These are phyloP conservation scores for Sesia apiformis DNA, from an alignment of 2,888 invertebrate species.

Conservation along the genomic window DNA sequence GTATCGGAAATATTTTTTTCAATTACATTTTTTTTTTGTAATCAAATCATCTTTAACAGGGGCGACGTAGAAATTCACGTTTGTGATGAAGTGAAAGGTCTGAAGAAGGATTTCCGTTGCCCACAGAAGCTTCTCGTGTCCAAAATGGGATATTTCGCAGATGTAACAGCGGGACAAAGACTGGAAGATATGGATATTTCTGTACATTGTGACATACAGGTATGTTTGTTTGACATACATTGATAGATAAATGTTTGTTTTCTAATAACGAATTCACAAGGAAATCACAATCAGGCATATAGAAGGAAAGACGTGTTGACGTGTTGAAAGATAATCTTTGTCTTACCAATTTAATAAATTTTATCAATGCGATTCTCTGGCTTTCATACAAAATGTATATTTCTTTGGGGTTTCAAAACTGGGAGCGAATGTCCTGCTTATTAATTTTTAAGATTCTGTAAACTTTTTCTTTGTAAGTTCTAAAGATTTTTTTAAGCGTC, in stretches of 20 bases:
- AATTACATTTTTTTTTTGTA: too few species aligned
- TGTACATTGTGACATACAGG: conserved; percentile 96
- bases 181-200: conserved; percentile 96
- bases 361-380: too few species aligned
- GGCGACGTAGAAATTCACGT: conserved; percentile 94
- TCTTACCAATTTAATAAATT: too few species aligned
- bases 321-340: too few species aligned
- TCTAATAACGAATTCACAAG: background rate
- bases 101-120: conserved; percentile 92
- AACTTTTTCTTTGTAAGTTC: too few species aligned
- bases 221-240: background rate
- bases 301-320: too few species aligned
- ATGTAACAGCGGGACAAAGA: conserved; percentile 87
- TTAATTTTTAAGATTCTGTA: too few species aligned
- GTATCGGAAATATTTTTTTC: conserved; percentile 59
- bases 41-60: conserved; percentile 41
- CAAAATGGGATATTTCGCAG: conserved; percentile 97
- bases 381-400: too few species aligned
- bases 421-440: too few species aligned
- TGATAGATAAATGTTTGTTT: background rate
- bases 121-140: conserved; percentile 88
- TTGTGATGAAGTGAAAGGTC: conserved; percentile 93
- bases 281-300: too few species aligned
- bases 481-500: too few species aligned
- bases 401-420: too few species aligned